Conservation (phyloP, 2,888 invertebrate species). For the Plemyria rubiginata region DNA sequence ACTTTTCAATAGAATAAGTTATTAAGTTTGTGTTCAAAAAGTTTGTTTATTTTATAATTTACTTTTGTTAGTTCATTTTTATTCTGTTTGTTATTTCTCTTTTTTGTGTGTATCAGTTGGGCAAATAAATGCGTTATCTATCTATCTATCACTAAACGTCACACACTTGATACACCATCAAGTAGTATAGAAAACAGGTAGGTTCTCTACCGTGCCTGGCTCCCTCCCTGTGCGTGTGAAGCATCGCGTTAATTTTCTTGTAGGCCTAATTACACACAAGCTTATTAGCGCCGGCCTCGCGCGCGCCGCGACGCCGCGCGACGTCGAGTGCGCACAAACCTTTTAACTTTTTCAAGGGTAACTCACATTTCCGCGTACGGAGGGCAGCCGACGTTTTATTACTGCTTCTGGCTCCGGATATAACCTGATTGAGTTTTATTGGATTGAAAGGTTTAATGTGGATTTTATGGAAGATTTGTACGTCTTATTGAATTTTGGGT, state of each 20-base stretch:
- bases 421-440: conserved; percentile 23
- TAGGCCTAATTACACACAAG: conserved; percentile 76
- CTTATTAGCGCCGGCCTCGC: conserved; percentile 57
- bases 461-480: background rate
- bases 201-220: background rate
- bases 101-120: too few species aligned
- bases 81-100: too few species aligned
- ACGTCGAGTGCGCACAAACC: conserved; percentile 60
- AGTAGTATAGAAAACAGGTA: too few species aligned
- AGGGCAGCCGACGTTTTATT: conserved; percentile 38
- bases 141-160: too few species aligned
- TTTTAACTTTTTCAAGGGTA: conserved; percentile 65
- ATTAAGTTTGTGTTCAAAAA: too few species aligned
- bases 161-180: too few species aligned
- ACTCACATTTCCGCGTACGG: conserved; percentile 55
- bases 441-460: background rate
- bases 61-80: too few species aligned
- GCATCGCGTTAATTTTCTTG: conserved; percentile 65
- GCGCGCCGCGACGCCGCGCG: conserved; percentile 51
- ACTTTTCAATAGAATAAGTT: too few species aligned
- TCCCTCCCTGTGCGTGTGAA: conserved; percentile 35
- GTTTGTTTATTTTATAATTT: too few species aligned
- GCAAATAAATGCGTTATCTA: too few species aligned
- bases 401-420: conserved; percentile 31
- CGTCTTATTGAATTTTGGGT: background rate